Evolutionary conservation across 2,113 vertebrate species (phyloP), one percentile per base, ranked within the genome.

Genomic region (Pseudonaja textilis): DNA sequence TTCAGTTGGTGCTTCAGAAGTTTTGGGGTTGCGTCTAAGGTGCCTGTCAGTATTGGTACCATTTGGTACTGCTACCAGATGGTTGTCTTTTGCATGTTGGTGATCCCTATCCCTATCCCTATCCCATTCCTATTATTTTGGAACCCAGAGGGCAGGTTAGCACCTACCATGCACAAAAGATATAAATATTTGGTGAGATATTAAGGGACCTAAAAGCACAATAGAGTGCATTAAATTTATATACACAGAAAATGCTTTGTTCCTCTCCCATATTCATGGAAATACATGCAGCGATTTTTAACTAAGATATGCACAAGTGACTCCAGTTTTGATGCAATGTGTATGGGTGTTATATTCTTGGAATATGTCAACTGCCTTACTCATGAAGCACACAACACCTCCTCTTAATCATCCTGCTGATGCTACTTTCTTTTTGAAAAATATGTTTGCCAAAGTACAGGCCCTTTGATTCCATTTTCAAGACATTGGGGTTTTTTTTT

Each of bases 21-120:
- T 61, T 26, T 61, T 61, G 25, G 59, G 25, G 29, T 61, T 61
- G 59, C 59, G 29, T 11, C 57, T 9, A 26, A 61, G 9, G 23
- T 3, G 0, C 25, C 57, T 3, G 25, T 26, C 57, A 9, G 23
- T 26, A 26, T 26, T 61, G 57, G 25, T 26, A 26, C 23, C 26
- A 61, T 61, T 10, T 61, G 23, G 25, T 61, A 26, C 8, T 10
- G 2, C 23, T 61, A 61, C 55, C 92, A 93, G 85, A 26, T 92
- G 1, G 26, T 94, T 87, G 87, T 10, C 90, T 91, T 95, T 95
- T 69, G 74, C 89, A 88, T 91, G 26, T 18, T 0, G 7, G 85
- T 91, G 93, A 57, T 57, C 22, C 22, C 10, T 54, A 14, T 1
- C 10, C 52, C 56, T 57, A 57, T 2, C 5, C 56, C 56, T 57